Conservation (phyloP, 2,113 vertebrate genomes). For the Galemys pyrenaicus region DNA sequence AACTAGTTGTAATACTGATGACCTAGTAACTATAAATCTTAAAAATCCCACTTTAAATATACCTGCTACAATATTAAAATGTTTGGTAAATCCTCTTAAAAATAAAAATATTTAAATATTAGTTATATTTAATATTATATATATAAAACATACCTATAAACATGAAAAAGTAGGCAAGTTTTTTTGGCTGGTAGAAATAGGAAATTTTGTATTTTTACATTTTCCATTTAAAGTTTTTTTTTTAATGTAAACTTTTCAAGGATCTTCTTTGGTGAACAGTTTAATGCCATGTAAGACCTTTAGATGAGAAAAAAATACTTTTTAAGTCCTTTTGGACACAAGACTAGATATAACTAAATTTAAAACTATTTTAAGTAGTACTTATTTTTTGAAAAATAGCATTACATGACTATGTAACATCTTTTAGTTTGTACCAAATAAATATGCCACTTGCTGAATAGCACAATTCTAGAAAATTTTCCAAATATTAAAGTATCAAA, state of each 20-base stretch:
- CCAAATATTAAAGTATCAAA: neutral
- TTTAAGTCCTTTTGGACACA: neutral
- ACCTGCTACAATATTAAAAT: neutral
- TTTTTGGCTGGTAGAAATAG: constrained; percentile 2
- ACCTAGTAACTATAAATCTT: neutral
- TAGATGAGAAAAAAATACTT: neutral
- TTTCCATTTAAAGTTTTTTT: constrained; percentile 26
- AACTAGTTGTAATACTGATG: neutral
- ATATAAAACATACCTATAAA: neutral
- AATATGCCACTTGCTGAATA: neutral
- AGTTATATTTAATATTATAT: too few relatives aligned
- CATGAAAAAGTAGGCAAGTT: neutral
- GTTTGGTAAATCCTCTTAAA: neutral
- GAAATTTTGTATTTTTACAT: neutral
- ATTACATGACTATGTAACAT: constrained; percentile 25
- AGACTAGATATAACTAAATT: neutral
- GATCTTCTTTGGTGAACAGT: neutral
- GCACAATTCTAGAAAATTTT: constrained; percentile 41
- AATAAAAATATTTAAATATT: constrained; percentile 30
- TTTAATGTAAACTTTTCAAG: neutral
- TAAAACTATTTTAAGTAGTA: constrained; percentile 20
- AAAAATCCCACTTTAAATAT: neutral
- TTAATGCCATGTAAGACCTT: neutral
- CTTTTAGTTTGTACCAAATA: constrained; percentile 32
- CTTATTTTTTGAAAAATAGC: neutral